Evolutionary conservation across 2,113 vertebrate genomes (phyloP), one percentile per base, ranked within the genome.

Genomic region (Lota lota): DNA sequence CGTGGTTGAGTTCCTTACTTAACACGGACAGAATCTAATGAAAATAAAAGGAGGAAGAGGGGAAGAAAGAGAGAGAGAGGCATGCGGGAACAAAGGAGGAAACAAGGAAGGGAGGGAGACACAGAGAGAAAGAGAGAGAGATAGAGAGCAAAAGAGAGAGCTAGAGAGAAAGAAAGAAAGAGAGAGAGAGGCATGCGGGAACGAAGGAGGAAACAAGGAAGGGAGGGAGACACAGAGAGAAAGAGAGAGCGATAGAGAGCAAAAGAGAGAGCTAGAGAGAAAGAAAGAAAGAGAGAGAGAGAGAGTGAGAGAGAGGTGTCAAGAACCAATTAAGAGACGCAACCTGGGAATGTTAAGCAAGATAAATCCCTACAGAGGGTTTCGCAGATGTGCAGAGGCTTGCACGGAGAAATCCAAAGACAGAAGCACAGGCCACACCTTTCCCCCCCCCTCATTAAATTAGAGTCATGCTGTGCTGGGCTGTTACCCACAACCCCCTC

Each of bases 381-480:
- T 22, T 15, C n/a, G 12, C 22, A 21, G 53, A 56, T 56, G 53
- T 56, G 22, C 59, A 21, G 4, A 11, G 10, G 40, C 59, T 7
- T 12, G 20, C 59, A 61, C 59, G 11, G 20, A 21, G 2, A 21
- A 6, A 60, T 19, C 18, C 58, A 60, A 20, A 21, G 58, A 21
- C 58, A 22, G 50, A 58, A 54, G 5, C 64, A 73, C 68, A 71
- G 8, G 72, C 69, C 53, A 77, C 73, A 79, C 68, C 62, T 64
- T 70, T 61, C 21, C 12, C 40, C 12, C 40, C 75, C 66, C 78
- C 85, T 87, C 87, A 88, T 90, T 90, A 90, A 88, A 89, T 88
- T 88, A 90, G 84, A 82, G 69, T 24, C 87, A 20, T 84, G 83
- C 88, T 90, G 85, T 63, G 85, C 64, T 61, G 68, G 78, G 79